A percentile compares a stretch with the other conserved stretches of the same genome.
Conservation (phyloP, 1,140 invertebrate species). For the Campodea augens region DNA sequence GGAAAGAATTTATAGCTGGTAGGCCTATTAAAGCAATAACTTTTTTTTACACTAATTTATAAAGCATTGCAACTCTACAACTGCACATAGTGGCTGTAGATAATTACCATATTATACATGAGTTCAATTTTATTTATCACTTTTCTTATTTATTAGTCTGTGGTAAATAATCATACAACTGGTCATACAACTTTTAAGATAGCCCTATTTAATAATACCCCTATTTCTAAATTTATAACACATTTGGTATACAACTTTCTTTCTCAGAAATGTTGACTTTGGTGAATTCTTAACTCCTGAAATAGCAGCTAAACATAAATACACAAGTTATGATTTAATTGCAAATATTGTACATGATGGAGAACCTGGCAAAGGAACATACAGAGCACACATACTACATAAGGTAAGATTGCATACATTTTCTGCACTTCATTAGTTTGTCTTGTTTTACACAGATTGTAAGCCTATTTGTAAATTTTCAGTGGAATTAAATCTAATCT, state of each 20-base stretch:
- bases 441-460: slow-evolving; percentile 38
- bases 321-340: slow-evolving; percentile 84
- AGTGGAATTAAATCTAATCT: background rate
- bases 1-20: no score
- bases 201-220: no score
- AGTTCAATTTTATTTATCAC: no score
- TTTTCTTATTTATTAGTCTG: no score
- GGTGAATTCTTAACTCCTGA: slow-evolving; percentile 82
- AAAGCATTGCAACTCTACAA: no score
- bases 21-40: no score
- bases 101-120: no score
- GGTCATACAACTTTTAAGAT: no score
- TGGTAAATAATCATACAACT: no score
- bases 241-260: no score
- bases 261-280: slow-evolving; percentile 82
- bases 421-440: slow-evolving; percentile 4
- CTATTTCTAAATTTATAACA: slow-evolving; percentile 17
- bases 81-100: no score
- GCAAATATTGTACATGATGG: slow-evolving; percentile 98
- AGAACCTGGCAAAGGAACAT: slow-evolving; percentile 80
- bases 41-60: no score
- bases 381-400: slow-evolving; percentile 88
- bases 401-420: slow-evolving; percentile 38
- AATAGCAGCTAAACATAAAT: slow-evolving; percentile 52
- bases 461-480: slow-evolving; percentile 5